phyloP scores from a whole-genome alignment of 2,113 vertebrate species.

The Dinomys branickii region DNA sequence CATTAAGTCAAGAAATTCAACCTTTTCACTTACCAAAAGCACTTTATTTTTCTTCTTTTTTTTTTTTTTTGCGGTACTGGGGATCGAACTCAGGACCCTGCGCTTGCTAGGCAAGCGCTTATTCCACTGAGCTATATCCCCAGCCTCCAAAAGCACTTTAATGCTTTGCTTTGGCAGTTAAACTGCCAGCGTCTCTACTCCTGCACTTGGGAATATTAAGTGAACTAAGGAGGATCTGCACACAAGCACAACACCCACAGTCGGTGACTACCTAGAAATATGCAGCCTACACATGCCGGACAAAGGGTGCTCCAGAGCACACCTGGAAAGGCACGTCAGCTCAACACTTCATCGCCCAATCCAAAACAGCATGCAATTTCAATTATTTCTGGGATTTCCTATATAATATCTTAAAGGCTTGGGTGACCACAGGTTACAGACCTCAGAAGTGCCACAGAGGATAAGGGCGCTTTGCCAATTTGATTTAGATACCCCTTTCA shows the following conservation, averaged over 20 bases:
- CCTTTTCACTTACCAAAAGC: not conserved
- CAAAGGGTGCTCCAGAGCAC: not conserved
- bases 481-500: constrained; percentile 18
- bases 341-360: not conserved
- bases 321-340: not conserved
- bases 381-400: not conserved
- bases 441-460: not conserved
- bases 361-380: not conserved
- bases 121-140: too few relatives aligned
- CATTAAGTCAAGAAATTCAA: not conserved
- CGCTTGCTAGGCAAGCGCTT: too few relatives aligned
- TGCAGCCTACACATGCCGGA: not conserved
- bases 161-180: not conserved
- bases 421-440: not conserved
- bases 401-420: not conserved
- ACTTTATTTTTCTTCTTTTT: too few relatives aligned
- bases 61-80: too few relatives aligned
- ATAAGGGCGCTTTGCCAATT: not conserved
- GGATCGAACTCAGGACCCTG: too few relatives aligned
- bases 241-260: not conserved
- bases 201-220: not conserved
- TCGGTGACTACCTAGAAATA: not conserved
- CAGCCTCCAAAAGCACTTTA: not conserved
- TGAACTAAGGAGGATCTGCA: not conserved
- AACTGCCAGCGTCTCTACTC: not conserved